Base-by-base conservation (phyloP, 2,888 invertebrate genomes). In the Trichacis sp. region DNA sequence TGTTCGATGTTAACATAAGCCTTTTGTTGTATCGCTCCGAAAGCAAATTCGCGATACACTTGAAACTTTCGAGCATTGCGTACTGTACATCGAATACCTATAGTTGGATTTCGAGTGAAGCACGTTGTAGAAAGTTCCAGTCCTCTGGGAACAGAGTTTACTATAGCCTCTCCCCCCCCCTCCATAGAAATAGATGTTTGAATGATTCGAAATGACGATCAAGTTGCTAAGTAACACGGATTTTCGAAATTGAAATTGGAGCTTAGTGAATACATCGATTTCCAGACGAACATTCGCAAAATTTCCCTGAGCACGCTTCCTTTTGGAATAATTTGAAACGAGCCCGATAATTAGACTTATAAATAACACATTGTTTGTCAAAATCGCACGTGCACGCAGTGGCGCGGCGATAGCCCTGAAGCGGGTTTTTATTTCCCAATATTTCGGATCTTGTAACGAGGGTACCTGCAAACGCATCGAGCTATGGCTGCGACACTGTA, bases 401-500 rank as follows among this genome's bases (percentile, higher is more conserved):
- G 79, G 80, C 79, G 79, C 78, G 79, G 80, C 77, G 78, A 80
- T 80, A 79, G 79, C 77, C 78, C 70, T 70, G 71, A 70, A 73
- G 71, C 69, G 70, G 62, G 66, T 43, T 54, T 49, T 46, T 40
- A 50, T 53, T 58, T 43, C 42, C 40, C 29, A 24, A 18, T 14
- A 55, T 43, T 11, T 42, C 45, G 30, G 11, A 42, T 47, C 18
- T 19, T 40, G 51, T 42, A 70, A 70, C 72, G 80, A 81, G 80
- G 80, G 80, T 81, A 81, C 80, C 81, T 79, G 79, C 75, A 73
- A 72, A 75, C 76, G 74, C 78, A 80, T 78, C 73, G 76, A 80
- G 80, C 80, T 80, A 80, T 78, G 78, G 79, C 80, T 80, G 80
- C 80, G 79, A 77, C 80, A 80, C 79, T 80, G 77, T 77, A 70